These are phyloP conservation scores for Nezara viridula DNA, from an alignment of 2,888 invertebrate genomes.

Conservation along the genomic window DNA sequence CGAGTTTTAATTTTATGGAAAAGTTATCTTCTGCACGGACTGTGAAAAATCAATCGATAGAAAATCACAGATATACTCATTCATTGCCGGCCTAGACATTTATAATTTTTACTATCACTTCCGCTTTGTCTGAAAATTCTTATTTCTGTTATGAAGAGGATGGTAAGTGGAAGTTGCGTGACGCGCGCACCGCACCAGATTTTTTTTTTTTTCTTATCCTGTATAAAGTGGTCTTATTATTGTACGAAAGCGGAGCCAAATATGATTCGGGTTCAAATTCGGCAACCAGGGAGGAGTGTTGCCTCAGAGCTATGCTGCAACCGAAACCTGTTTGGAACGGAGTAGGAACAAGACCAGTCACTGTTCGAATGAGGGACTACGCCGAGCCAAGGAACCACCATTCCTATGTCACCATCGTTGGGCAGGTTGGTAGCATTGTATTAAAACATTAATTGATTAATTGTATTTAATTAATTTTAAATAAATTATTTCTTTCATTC, in stretches of 20 bases:
- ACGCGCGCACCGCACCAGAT: too few species aligned
- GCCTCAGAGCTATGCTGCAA: conserved; percentile 32
- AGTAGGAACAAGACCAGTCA: neutral
- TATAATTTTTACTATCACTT: too few species aligned
- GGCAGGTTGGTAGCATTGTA: conserved; percentile 10
- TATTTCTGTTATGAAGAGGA: too few species aligned
- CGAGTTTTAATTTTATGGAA: too few species aligned
- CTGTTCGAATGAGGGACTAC: conserved; percentile 28
- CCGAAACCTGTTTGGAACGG: neutral
- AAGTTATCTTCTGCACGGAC: too few species aligned
- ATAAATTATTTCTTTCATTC: neutral
- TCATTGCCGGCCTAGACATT: too few species aligned
- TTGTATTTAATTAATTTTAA: neutral
- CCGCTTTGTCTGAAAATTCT: too few species aligned
- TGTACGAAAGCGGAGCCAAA: neutral
- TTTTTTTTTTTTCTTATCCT: neutral
- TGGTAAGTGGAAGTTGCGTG: too few species aligned
- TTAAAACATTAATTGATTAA: neutral
- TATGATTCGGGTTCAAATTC: conserved; percentile 20
- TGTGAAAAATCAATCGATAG: too few species aligned
- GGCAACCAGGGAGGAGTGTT: neutral
- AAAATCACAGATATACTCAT: too few species aligned
- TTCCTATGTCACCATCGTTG: conserved; percentile 7
- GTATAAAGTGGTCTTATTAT: neutral
- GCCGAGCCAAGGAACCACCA: neutral